A percentile compares a stretch with the other conserved stretches of the same genome.
These are phyloP conservation scores for Ondatra zibethicus DNA, from an alignment of 2,113 vertebrate genomes.

Conservation along the genomic window DNA sequence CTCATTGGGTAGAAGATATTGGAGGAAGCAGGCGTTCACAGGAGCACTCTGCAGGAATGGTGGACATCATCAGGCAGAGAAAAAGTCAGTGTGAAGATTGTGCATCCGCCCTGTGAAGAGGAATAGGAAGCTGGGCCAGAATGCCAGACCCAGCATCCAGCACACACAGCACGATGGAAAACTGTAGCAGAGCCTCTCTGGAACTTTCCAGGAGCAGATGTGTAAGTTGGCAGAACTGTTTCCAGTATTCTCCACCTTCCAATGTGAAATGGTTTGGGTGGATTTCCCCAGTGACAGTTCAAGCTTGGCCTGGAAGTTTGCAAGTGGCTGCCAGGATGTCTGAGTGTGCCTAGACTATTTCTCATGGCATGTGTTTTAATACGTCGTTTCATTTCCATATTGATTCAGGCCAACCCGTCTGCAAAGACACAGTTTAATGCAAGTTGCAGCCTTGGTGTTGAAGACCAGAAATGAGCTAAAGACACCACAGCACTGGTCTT, in stretches of 20 bases:
- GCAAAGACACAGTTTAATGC: background rate
- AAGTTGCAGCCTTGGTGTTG: background rate
- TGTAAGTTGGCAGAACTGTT: background rate
- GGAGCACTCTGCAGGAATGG: fast-evolving
- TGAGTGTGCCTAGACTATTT: background rate
- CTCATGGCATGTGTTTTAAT: conserved; percentile 17
- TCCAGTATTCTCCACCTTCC: background rate
- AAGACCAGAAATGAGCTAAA: background rate
- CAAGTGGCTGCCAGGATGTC: background rate
- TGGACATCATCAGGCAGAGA: background rate
- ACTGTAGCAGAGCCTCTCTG: background rate
- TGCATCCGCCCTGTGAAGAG: fast-evolving
- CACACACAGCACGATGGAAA: fast-evolving
- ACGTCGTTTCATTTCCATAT: conserved; percentile 14
- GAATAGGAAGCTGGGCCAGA: fast-evolving
- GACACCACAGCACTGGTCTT: background rate
- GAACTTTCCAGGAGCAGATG: background rate
- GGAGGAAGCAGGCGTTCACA: background rate
- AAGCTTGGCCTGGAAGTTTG: background rate
- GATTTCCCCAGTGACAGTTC: background rate
- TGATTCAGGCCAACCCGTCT: background rate
- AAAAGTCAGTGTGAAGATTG: fast-evolving
- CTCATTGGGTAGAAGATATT: background rate
- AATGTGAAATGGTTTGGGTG: fast-evolving
- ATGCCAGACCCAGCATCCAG: fast-evolving